Percentiles rank a stretch among this genome's conserved stretches.
Evolutionary conservation across 2,797 vertebrate species (phyloP).

Genomic region (Hafferia zeledoni): DNA sequence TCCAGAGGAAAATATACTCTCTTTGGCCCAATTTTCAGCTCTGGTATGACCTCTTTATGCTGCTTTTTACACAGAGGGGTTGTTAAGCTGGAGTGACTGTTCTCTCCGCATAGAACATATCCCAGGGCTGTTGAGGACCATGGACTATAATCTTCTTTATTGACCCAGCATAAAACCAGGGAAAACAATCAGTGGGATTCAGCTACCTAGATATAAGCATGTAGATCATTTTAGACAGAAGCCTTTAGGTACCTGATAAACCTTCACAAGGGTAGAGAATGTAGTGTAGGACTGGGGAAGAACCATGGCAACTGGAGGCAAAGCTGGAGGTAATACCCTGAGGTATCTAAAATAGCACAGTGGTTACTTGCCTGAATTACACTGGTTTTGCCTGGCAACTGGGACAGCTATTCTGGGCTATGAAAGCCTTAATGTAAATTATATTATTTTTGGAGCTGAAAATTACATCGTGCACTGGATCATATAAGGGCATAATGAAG

Average conservation of each 20-base stretch:
- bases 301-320: neutral
- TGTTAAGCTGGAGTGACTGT: neutral
- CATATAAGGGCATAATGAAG: neutral
- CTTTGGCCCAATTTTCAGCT: constrained; percentile 44
- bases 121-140: neutral
- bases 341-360: neutral
- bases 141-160: neutral
- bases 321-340: neutral
- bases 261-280: neutral
- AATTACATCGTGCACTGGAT: neutral
- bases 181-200: neutral
- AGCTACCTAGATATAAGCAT: neutral
- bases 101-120: neutral
- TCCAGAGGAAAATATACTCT: constrained; percentile 44
- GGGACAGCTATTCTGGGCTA: neutral
- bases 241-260: neutral
- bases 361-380: neutral
- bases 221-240: neutral
- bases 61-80: neutral
- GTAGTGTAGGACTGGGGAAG: neutral
- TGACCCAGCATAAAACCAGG: neutral
- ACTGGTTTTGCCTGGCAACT: neutral
- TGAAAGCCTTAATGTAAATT: neutral
- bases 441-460: neutral
- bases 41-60: constrained; percentile 16